A percentile compares a stretch with the other conserved stretches of the same genome.
Conservation (phyloP, 2,888 invertebrate genomes). For the Eudemis profundana region DNA sequence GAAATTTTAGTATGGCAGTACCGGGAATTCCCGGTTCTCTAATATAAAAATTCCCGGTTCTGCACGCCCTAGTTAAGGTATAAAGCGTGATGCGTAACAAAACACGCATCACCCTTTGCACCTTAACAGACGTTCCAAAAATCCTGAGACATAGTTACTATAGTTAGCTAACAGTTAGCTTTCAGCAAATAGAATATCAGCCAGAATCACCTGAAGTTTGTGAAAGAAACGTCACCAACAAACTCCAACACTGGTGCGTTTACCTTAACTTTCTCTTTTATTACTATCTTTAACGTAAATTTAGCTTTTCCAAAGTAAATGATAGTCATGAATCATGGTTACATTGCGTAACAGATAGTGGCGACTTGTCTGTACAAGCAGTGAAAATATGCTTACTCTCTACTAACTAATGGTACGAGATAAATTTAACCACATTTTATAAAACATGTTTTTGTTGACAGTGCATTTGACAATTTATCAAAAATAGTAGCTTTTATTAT, state of each 20-base stretch:
- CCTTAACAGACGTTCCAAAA: no score
- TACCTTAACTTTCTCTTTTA: constrained; percentile 6
- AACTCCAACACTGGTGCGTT: background rate
- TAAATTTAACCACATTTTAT: constrained; percentile 4
- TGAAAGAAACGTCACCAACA: background rate
- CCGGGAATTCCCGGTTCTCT: no score
- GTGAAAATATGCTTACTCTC: background rate
- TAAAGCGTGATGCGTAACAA: no score
- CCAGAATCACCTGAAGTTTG: no score
- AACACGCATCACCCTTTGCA: no score
- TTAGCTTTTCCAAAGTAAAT: background rate
- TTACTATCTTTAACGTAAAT: constrained; percentile 6
- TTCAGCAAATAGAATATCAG: no score
- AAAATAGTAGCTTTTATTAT: no score
- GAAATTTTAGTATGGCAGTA: no score
- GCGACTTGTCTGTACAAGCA: background rate
- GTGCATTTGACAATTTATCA: constrained; percentile 4
- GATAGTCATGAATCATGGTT: background rate
- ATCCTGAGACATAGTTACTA: no score
- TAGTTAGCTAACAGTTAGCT: no score
- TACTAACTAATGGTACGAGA: background rate
- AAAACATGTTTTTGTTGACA: constrained; percentile 23
- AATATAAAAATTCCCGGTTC: no score
- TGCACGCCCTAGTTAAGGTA: no score
- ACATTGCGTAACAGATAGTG: constrained; percentile 8